Conservation (phyloP, 2,797 vertebrate species). For the Argyrosomus regius region DNA sequence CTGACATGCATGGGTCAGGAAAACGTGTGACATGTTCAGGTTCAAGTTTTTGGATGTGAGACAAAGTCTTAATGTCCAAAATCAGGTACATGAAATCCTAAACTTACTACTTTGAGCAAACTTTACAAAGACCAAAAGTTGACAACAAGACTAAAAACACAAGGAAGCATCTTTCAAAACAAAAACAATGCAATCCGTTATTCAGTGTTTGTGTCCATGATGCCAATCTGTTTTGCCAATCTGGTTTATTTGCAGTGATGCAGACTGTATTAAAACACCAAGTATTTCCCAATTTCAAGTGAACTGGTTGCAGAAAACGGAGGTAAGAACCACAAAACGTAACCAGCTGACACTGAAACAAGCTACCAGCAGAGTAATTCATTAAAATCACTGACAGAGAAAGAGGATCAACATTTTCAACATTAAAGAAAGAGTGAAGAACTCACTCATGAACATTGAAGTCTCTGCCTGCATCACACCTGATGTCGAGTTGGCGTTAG, state of each 20-base stretch:
- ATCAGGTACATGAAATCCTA: no score
- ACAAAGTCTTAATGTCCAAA: no score
- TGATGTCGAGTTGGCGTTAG: neutral
- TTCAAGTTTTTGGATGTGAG: neutral
- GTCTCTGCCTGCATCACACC: neutral
- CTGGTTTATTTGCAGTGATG: neutral
- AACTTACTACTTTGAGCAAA: no score
- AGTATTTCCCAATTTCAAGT: neutral
- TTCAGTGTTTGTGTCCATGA: no score
- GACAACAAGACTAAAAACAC: no score
- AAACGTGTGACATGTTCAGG: constrained; percentile 2
- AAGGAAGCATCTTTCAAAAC: no score
- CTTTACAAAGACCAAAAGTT: no score
- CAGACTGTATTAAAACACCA: neutral
- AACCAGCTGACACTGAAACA: neutral
- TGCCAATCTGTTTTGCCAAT: neutral
- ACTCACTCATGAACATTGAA: neutral
- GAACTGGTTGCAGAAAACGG: neutral
- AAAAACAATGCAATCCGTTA: no score
- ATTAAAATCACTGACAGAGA: neutral
- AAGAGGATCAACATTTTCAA: neutral
- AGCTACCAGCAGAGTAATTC: neutral
- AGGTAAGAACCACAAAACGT: neutral
- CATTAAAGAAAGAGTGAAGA: neutral
- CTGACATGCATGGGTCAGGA: neutral